Evolutionary conservation across 2,113 vertebrate species (phyloP).

Genomic region (Centropristis striata): DNA sequence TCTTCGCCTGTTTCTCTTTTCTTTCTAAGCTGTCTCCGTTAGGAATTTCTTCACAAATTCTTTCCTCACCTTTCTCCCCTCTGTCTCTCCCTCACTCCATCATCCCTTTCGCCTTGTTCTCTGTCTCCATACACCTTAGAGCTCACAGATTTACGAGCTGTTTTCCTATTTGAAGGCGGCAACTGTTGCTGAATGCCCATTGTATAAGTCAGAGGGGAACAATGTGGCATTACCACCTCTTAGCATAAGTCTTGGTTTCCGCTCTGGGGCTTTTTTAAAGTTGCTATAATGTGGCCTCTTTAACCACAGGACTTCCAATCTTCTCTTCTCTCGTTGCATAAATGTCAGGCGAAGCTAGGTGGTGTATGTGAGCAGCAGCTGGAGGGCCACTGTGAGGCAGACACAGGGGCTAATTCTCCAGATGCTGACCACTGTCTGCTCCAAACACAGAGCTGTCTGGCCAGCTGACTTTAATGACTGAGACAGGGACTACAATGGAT

Average conservation of each 20-base stretch:
- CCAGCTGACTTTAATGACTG: slow-evolving; percentile 69
- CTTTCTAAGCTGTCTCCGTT: slow-evolving; percentile 42
- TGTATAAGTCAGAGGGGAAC: slow-evolving; percentile 43
- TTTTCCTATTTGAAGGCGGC: slow-evolving; percentile 71
- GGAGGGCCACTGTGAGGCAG: slow-evolving; percentile 30
- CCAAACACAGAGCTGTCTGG: slow-evolving; percentile 63
- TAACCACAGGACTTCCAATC: neutral
- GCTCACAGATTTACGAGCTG: slow-evolving; percentile 72
- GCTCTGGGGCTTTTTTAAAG: neutral
- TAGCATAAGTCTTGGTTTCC: slow-evolving; percentile 1
- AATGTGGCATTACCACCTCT: slow-evolving; percentile 30
- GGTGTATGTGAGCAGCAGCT: slow-evolving; percentile 34
- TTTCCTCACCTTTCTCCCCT: slow-evolving; percentile 44
- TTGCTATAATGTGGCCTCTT: neutral
- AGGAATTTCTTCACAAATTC: slow-evolving; percentile 55
- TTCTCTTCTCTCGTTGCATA: slow-evolving; percentile 11
- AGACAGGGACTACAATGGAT: slow-evolving; percentile 53
- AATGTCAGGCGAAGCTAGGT: slow-evolving; percentile 11
- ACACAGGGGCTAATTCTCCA: slow-evolving; percentile 71
- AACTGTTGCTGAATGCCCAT: slow-evolving; percentile 68
- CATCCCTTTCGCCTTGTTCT: slow-evolving; percentile 33
- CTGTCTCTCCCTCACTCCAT: slow-evolving; percentile 40
- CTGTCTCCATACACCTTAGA: slow-evolving; percentile 47
- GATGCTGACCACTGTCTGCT: slow-evolving; percentile 76
- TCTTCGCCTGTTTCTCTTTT: slow-evolving; percentile 43